phyloP scores from a whole-genome alignment of 2,888 invertebrate genomes.

The Lasioglossum vierecki region DNA sequence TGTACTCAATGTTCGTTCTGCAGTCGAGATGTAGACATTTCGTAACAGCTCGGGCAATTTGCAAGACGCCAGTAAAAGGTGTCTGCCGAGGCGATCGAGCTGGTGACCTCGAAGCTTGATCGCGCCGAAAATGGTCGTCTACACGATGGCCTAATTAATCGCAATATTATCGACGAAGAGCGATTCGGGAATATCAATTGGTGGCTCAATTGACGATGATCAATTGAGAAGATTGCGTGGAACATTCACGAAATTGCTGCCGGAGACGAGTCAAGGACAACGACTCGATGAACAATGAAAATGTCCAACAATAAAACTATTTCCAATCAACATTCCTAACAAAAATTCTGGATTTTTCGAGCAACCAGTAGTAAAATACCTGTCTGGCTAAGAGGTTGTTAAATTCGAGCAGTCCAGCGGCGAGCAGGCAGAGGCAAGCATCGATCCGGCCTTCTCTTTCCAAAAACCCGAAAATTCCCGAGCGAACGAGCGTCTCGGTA shows the following conservation, averaged over 20 bases:
- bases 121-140: constrained; percentile 2
- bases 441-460: neutral
- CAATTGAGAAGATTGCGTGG: neutral
- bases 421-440: neutral
- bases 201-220: neutral
- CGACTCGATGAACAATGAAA: neutral
- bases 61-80: neutral
- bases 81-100: neutral
- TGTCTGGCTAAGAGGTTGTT: neutral
- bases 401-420: neutral
- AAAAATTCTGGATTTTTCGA: neutral
- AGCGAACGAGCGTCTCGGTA: neutral
- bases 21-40: neutral
- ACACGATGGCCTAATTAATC: neutral
- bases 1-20: neutral
- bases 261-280: neutral
- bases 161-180: neutral
- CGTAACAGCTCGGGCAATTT: neutral
- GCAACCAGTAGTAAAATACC: neutral
- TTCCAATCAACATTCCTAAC: neutral
- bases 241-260: neutral
- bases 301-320: neutral
- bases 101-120: neutral
- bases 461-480: neutral
- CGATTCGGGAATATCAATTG: neutral